Percentiles rank a stretch among this genome's conserved stretches.
Evolutionary conservation across 2,113 vertebrate genomes (phyloP).

Genomic region (Morone saxatilis): DNA sequence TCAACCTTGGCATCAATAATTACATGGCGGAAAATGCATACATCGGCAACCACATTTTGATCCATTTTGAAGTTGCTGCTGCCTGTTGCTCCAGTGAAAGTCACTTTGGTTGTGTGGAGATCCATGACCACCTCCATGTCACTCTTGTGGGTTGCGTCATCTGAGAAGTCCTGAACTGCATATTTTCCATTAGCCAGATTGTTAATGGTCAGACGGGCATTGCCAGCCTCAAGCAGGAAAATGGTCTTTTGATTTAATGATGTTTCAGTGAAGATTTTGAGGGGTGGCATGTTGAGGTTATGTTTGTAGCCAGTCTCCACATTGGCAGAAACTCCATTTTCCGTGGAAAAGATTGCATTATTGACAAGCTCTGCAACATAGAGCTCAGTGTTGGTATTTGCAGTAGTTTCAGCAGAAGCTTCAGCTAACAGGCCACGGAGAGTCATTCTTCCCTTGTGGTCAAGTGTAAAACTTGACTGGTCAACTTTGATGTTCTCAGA

Average conservation of each 20-base stretch:
- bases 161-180: constrained; percentile 79
- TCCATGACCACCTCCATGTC: constrained; percentile 82
- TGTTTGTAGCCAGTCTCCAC: constrained; percentile 87
- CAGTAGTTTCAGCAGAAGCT: constrained; percentile 84
- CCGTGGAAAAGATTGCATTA: constrained; percentile 77
- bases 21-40: constrained; percentile 79
- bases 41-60: constrained; percentile 85
- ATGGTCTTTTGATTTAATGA: constrained; percentile 83
- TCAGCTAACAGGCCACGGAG: constrained; percentile 79
- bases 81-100: constrained; percentile 83
- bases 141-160: constrained; percentile 88
- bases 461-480: constrained; percentile 83
- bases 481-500: constrained; percentile 87
- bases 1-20: constrained; percentile 85
- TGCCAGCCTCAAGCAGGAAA: constrained; percentile 81
- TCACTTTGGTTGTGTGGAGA: constrained; percentile 80
- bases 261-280: constrained; percentile 85
- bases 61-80: constrained; percentile 84
- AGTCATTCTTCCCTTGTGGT: constrained; percentile 82
- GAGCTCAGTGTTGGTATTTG: constrained; percentile 80
- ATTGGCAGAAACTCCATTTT: constrained; percentile 83
- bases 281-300: constrained; percentile 84
- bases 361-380: constrained; percentile 86
- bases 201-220: constrained; percentile 77
- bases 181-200: constrained; percentile 87